Evolutionary conservation across 2,113 vertebrate species (phyloP).

Genomic region (Paralichthys olivaceus): DNA sequence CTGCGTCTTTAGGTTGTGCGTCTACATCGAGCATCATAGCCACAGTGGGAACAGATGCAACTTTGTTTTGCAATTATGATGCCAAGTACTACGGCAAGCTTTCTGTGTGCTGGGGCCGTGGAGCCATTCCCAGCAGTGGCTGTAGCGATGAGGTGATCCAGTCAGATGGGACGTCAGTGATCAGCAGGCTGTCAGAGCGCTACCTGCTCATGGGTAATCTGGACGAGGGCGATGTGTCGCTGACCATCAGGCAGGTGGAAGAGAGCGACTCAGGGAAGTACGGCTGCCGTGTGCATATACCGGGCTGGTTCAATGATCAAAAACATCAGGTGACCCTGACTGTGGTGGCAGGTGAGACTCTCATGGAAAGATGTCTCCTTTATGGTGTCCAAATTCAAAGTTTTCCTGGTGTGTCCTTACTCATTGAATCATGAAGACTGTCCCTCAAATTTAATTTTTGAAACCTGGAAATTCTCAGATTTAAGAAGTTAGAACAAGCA

Average conservation of each 20-base stretch:
- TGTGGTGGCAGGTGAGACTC: conserved; percentile 72
- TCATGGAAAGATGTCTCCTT: neutral
- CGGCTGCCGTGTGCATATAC: conserved; percentile 79
- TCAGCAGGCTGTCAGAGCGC: conserved; percentile 56
- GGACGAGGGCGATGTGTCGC: conserved; percentile 65
- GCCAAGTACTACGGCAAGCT: conserved; percentile 54
- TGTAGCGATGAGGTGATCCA: conserved; percentile 66
- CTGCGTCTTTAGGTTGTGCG: conserved; percentile 31
- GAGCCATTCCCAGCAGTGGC: conserved; percentile 61
- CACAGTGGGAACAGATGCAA: conserved; percentile 62
- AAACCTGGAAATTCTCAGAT: neutral
- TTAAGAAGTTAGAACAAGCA: neutral
- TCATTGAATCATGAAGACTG: neutral
- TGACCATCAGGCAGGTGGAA: conserved; percentile 69
- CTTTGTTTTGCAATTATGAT: conserved; percentile 72
- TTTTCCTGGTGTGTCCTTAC: neutral
- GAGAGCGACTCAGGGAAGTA: conserved; percentile 73
- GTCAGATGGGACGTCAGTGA: conserved; percentile 58
- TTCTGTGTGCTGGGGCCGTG: conserved; percentile 73
- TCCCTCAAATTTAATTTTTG: neutral
- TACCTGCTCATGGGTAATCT: conserved; percentile 68
- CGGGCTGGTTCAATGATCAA: conserved; percentile 79
- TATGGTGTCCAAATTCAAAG: neutral
- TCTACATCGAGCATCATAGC: conserved; percentile 35
- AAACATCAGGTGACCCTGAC: conserved; percentile 71